Evolutionary conservation across 2,797 vertebrate species (phyloP), one percentile per base, ranked within the genome.

Genomic region (Coendou prehensilis): DNA sequence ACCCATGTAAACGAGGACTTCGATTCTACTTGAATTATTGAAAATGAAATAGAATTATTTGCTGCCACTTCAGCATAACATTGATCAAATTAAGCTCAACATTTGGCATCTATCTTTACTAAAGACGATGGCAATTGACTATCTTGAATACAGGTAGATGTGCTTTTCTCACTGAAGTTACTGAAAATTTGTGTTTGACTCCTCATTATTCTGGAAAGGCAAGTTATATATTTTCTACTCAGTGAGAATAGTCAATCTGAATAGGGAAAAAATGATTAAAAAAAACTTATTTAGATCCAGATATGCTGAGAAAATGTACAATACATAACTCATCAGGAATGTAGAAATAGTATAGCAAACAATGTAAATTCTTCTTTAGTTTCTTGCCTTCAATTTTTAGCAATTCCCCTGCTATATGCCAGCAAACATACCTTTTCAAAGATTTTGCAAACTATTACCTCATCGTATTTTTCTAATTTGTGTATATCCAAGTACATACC

Each of bases 361-460:
- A 84, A 15, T 59, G 37, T 71, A 69, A 88, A 79, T 54, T 64
- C 26, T 91, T 91, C 26, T 41, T 41, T 47, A 50, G 52, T n/a
- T 57, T 20, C 63, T 80, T 85, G 30, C 6, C 17, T 79, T 85
- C 37, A 79, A 30, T 41, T 85, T 89, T 80, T 78, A 56, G 18
- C 14, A 54, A 28, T 84, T 79, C 9, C 3, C 3, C 13, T 87
- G 61, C 17, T 47, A 71, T 8, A n/a, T 73, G 50, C 63, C 30
- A 79, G 33, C 56, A 10, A 22, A 45, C 59, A 93, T 76, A 80
- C 15, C 61, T 54, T 87, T 87, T 83, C n/a, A 83, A 87, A 88
- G 63, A 2, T 20, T 22, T 88, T 56, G 33, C 0, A 78, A 47
- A 56, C 18, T 41, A 20, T 84, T 54, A 47, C 54, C 8, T 73